Evolutionary conservation across 2,797 vertebrate genomes (phyloP).

Genomic region (Echiichthys vipera): DNA sequence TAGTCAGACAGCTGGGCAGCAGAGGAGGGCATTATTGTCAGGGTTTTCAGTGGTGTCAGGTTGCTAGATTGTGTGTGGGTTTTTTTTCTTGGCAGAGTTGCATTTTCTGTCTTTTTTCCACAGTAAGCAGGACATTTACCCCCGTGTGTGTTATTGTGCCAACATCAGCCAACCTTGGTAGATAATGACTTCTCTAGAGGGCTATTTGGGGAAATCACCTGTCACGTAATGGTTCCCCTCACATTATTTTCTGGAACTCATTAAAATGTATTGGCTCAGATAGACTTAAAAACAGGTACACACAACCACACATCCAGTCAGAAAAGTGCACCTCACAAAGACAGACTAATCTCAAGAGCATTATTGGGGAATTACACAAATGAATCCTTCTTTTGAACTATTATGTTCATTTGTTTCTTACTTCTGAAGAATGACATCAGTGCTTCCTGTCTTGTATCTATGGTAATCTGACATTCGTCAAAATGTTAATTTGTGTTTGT

Average conservation of each 20-base stretch:
- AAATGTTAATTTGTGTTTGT: background rate
- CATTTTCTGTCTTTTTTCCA: conserved; percentile 31
- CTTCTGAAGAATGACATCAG: background rate
- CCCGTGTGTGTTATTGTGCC: conserved; percentile 42
- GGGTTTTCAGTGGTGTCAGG: conserved; percentile 13
- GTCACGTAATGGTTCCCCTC: conserved; percentile 13
- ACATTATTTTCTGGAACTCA: conserved; percentile 30
- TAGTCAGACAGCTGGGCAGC: conserved; percentile 15
- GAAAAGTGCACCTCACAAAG: conserved; percentile 2
- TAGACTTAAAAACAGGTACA: background rate
- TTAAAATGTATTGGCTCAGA: conserved; percentile 20
- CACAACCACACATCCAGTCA: background rate
- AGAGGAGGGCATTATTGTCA: conserved; percentile 5
- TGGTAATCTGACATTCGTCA: background rate
- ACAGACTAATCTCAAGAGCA: too few relatives aligned
- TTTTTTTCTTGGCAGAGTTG: conserved; percentile 25
- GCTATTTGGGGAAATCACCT: conserved; percentile 41
- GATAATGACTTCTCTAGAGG: conserved; percentile 59
- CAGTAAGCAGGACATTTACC: conserved; percentile 45
- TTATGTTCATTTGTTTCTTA: conserved; percentile 3
- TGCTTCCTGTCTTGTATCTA: background rate
- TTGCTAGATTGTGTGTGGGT: conserved; percentile 16
- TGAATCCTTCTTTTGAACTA: too few relatives aligned
- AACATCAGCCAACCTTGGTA: conserved; percentile 42
- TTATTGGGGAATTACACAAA: too few relatives aligned